These are phyloP conservation scores for Volucella zonaria DNA, from an alignment of 2,888 invertebrate species.

Conservation along the genomic window DNA sequence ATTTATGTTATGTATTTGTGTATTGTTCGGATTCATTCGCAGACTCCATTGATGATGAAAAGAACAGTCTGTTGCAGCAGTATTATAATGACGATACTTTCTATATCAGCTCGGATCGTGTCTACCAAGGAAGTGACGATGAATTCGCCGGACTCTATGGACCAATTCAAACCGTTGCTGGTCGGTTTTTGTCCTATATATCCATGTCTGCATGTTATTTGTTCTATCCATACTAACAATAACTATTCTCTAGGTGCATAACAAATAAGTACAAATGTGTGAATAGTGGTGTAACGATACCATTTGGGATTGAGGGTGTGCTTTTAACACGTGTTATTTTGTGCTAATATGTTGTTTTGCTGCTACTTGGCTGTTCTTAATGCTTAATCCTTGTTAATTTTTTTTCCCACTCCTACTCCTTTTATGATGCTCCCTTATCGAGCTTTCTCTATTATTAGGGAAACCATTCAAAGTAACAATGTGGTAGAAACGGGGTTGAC, in stretches of 20 bases:
- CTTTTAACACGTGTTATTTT: conserved; percentile 65
- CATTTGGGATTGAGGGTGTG: conserved; percentile 1
- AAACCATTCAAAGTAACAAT: conserved; percentile 25
- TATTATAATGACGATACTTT: conserved; percentile 82
- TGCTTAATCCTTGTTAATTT: conserved; percentile 52
- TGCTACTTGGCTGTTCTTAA: conserved; percentile 44
- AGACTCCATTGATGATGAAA: conserved; percentile 81
- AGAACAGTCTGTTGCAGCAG: conserved; percentile 80
- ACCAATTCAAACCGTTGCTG: conserved; percentile 81
- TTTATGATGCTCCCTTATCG: not conserved
- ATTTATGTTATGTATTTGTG: conserved; percentile 28
- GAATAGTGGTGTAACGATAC: conserved; percentile 27
- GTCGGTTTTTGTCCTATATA: conserved; percentile 76
- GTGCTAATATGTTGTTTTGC: conserved; percentile 57
- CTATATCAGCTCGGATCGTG: conserved; percentile 81
- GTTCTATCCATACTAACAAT: conserved; percentile 6
- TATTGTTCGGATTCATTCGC: conserved; percentile 48
- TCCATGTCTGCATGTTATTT: conserved; percentile 1
- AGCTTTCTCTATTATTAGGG: not conserved
- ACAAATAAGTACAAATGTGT: conserved; percentile 39
- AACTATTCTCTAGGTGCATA: conserved; percentile 2
- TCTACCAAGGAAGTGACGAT: conserved; percentile 81
- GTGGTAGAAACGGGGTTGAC: not conserved
- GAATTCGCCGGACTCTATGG: conserved; percentile 82
- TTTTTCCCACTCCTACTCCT: not conserved